Conservation (phyloP, 2,113 vertebrate species). For the Hippocampus mohnikei region DNA sequence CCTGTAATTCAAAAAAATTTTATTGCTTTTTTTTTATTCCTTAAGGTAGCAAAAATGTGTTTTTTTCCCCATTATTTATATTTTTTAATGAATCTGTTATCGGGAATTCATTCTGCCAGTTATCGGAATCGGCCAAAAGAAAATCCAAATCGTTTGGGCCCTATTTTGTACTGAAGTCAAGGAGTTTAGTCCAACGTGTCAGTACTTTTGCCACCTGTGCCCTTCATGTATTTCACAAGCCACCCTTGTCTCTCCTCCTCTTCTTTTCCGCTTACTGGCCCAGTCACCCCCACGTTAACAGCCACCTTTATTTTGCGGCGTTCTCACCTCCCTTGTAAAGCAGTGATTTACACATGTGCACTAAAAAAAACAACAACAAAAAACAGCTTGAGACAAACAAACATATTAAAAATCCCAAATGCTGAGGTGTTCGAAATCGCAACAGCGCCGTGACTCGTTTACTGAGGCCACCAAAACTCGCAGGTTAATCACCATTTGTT, state of each 20-base stretch:
- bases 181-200: neutral
- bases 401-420: slow-evolving; percentile 54
- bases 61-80: too few relatives aligned
- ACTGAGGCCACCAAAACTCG: slow-evolving; percentile 12
- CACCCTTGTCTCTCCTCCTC: neutral
- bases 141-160: too few relatives aligned
- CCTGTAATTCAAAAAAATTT: too few relatives aligned
- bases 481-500: slow-evolving; percentile 14
- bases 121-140: too few relatives aligned
- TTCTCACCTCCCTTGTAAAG: slow-evolving; percentile 55
- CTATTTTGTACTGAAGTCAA: neutral
- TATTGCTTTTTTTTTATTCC: too few relatives aligned
- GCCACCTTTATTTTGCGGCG: slow-evolving; percentile 28
- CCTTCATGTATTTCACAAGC: slow-evolving; percentile 7
- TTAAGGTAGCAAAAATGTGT: too few relatives aligned
- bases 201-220: slow-evolving; percentile 20
- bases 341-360: slow-evolving; percentile 59
- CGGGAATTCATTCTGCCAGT: too few relatives aligned
- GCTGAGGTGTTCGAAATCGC: slow-evolving; percentile 38
- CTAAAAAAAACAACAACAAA: slow-evolving; percentile 28
- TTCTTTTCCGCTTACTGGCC: slow-evolving; percentile 22
- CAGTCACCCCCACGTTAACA: slow-evolving; percentile 32
- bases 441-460: slow-evolving; percentile 36
- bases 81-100: too few relatives aligned
- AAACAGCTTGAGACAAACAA: slow-evolving; percentile 64